A percentile compares a stretch with the other conserved stretches of the same genome.
These are phyloP conservation scores for Octodon degus DNA, from an alignment of 2,113 vertebrate genomes.

Conservation along the genomic window DNA sequence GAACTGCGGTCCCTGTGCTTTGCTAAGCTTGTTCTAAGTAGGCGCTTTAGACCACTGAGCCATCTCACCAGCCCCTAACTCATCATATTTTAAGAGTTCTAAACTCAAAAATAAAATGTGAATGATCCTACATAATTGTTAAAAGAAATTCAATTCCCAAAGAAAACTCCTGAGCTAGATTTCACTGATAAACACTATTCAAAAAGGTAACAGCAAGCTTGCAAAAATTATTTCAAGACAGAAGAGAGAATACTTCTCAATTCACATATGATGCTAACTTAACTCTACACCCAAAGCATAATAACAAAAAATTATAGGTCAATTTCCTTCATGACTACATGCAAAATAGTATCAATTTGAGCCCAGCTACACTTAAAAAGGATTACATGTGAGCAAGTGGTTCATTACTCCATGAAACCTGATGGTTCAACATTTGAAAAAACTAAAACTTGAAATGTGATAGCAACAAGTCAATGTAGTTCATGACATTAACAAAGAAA, in stretches of 20 bases:
- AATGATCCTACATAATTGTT: background rate
- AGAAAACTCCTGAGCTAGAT: background rate
- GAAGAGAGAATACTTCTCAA: background rate
- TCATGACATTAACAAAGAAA: conserved; percentile 5
- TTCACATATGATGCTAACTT: background rate
- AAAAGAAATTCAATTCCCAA: background rate
- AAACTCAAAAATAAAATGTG: background rate
- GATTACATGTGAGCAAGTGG: background rate
- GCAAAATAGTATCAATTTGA: background rate
- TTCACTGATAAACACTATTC: background rate
- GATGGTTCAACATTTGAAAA: background rate
- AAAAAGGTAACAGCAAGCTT: background rate
- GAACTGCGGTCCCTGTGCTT: no score
- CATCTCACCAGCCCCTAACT: no score
- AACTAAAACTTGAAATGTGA: background rate
- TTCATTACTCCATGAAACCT: conserved; percentile 8
- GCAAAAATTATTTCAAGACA: background rate
- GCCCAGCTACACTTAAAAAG: background rate
- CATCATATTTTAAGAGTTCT: background rate
- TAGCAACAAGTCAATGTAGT: background rate
- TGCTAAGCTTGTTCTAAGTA: no score
- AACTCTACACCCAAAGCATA: background rate
- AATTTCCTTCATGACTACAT: background rate
- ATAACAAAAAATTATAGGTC: background rate
- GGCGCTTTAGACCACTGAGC: no score